Conservation (phyloP, 2,797 vertebrate genomes). For the Sciurus carolinensis region DNA sequence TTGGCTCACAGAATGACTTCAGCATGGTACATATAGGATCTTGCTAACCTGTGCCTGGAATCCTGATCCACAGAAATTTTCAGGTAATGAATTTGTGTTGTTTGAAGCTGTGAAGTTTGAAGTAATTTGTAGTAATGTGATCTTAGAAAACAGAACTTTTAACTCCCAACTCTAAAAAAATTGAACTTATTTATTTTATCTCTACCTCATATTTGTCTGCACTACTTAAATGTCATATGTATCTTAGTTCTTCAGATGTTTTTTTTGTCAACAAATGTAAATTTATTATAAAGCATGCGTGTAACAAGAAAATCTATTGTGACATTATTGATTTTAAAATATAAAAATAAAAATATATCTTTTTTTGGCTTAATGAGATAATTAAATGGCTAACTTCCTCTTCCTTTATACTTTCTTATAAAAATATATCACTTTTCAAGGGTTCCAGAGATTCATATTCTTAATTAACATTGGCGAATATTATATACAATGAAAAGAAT, state of each 20-base stretch:
- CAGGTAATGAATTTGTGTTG: background rate
- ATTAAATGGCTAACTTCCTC: conserved; percentile 34
- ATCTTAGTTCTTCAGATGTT: conserved; percentile 37
- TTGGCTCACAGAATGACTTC: background rate
- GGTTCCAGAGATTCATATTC: conserved; percentile 2
- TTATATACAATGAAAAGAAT: conserved; percentile 16
- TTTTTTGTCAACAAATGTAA: background rate
- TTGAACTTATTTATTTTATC: conserved; percentile 15
- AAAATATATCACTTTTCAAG: conserved; percentile 21
- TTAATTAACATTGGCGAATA: background rate
- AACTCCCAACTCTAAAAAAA: background rate
- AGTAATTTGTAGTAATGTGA: background rate
- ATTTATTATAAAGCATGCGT: conserved; percentile 72
- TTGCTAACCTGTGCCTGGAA: background rate
- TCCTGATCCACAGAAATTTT: background rate
- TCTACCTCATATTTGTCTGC: background rate
- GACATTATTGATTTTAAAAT: conserved; percentile 62
- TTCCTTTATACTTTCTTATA: conserved; percentile 2
- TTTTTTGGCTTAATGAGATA: background rate
- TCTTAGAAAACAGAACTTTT: conserved; percentile 11
- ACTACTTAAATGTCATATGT: background rate
- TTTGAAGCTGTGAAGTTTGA: background rate
- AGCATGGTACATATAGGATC: background rate
- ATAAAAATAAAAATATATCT: conserved; percentile 54
- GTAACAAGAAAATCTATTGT: conserved; percentile 43